Evolutionary conservation across 1,140 invertebrate species (phyloP).

Genomic region (Orchesella cincta): DNA sequence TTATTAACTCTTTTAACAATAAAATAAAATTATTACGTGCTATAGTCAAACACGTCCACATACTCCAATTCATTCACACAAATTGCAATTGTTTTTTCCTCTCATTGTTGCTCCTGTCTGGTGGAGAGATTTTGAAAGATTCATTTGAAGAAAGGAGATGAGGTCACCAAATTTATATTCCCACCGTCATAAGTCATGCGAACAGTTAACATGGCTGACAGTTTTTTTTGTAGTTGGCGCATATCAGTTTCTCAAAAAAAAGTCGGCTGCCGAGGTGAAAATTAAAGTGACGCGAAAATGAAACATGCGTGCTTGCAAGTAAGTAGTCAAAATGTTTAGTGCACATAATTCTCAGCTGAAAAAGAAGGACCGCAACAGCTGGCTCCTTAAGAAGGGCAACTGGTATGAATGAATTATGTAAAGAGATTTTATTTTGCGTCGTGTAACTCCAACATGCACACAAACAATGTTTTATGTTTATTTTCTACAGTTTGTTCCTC

Average conservation of each 20-base stretch:
- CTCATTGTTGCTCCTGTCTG: background rate
- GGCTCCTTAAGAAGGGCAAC: background rate
- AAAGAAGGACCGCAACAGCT: constrained; percentile 7
- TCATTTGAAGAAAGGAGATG: background rate
- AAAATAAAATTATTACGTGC: no score
- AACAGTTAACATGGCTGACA: constrained; percentile 20
- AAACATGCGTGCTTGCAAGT: background rate
- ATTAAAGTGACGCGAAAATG: constrained; percentile 1
- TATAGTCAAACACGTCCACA: background rate
- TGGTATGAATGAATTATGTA: constrained; percentile 15
- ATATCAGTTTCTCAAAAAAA: background rate
- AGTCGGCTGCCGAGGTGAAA: constrained; percentile 8
- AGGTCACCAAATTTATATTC: constrained; percentile 8
- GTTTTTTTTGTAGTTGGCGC: background rate
- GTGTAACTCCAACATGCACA: background rate
- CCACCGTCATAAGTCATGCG: constrained; percentile 15
- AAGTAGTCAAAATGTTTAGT: background rate
- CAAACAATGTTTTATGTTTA: background rate
- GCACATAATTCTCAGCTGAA: background rate
- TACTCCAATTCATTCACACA: background rate
- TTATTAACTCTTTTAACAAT: background rate
- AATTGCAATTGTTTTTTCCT: background rate
- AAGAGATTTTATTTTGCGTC: background rate
- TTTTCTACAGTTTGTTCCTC: background rate
- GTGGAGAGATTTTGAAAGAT: background rate